Conservation (phyloP, 2,888 invertebrate genomes). For the Erebia epiphron region DNA sequence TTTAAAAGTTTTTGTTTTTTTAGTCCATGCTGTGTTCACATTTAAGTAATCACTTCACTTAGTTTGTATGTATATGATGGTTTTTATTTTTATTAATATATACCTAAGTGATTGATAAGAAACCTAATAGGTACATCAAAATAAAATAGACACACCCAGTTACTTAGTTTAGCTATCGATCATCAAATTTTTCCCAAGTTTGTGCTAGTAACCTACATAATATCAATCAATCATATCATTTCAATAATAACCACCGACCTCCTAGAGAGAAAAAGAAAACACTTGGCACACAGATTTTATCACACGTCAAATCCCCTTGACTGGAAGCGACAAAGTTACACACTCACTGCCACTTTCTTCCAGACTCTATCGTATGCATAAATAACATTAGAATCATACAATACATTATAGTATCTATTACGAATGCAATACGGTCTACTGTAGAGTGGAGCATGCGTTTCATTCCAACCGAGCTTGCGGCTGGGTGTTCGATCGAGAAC, state of each 20-base stretch:
- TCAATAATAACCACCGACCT: not conserved
- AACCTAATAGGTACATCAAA: too few relatives aligned
- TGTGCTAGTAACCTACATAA: not conserved
- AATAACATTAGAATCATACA: constrained; percentile 31
- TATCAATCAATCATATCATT: not conserved
- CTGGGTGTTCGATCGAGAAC: constrained; percentile 37
- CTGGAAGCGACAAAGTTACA: constrained; percentile 39
- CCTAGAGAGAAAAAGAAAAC: constrained; percentile 8
- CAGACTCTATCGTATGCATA: constrained; percentile 33
- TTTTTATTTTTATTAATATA: too few relatives aligned
- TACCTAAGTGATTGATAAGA: too few relatives aligned
- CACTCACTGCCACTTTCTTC: constrained; percentile 38
- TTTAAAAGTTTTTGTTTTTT: too few relatives aligned
- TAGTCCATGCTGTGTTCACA: too few relatives aligned
- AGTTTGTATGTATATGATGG: too few relatives aligned
- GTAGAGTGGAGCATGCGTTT: constrained; percentile 28
- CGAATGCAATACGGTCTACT: constrained; percentile 35
- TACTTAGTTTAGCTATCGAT: too few relatives aligned
- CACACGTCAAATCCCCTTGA: constrained; percentile 34
- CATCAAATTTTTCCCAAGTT: not conserved
- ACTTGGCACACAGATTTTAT: constrained; percentile 29
- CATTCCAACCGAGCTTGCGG: constrained; percentile 26
- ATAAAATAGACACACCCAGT: too few relatives aligned
- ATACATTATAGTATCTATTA: constrained; percentile 33
- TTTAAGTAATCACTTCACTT: too few relatives aligned